phyloP scores from a whole-genome alignment of 2,888 invertebrate genomes.

The Eupelmus urozonus region DNA sequence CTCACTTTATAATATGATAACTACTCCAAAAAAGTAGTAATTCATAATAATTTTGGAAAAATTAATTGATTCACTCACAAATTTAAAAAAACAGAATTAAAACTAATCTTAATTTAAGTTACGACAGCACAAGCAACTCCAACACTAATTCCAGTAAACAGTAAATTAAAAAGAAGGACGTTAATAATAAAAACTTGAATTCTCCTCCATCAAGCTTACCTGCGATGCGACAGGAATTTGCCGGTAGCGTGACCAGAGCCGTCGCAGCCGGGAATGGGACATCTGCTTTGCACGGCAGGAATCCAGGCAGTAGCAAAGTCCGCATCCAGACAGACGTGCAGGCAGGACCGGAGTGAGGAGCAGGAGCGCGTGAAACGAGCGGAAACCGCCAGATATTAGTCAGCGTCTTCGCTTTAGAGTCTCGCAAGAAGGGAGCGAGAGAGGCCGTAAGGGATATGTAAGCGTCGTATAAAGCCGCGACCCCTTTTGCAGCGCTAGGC shows the following conservation, averaged over 20 bases:
- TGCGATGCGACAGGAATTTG: conserved; percentile 98
- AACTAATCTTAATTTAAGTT: no score
- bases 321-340: conserved; percentile 39
- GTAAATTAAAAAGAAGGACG: no score
- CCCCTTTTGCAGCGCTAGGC: conserved; percentile 20
- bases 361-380: conserved; percentile 75
- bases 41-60: no score
- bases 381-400: conserved; percentile 77
- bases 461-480: no score
- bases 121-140: no score
- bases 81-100: no score
- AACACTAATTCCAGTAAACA: no score
- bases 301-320: conserved; percentile 22
- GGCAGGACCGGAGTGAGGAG: conserved; percentile 45
- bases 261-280: conserved; percentile 97
- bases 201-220: conserved; percentile 86
- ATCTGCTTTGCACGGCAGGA: conserved; percentile 80
- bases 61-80: no score
- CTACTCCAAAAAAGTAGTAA: no score
- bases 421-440: conserved; percentile 68
- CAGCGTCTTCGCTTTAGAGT: conserved; percentile 72
- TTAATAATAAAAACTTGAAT: no score
- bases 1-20: no score
- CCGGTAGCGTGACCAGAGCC: conserved; percentile 99
- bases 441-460: conserved; percentile 43